Evolutionary conservation across 2,113 vertebrate genomes (phyloP).

Genomic region (Triplophysa rosa): DNA sequence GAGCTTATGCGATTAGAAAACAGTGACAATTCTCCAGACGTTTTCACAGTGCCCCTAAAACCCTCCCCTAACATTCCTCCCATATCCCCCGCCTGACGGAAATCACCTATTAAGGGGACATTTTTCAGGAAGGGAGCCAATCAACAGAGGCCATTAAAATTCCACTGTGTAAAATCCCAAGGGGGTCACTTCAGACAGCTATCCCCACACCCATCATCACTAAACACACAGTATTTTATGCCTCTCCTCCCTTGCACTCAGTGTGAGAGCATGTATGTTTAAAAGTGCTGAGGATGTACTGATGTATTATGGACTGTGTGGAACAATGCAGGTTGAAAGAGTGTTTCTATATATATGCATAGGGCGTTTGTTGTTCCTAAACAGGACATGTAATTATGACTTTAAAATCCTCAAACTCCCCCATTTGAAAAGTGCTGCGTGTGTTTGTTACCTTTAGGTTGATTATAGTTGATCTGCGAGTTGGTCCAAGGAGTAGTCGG

Average conservation of each 20-base stretch:
- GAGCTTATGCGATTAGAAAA: neutral
- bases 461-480: conserved; percentile 41
- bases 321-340: neutral
- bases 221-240: conserved; percentile 14
- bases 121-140: conserved; percentile 55
- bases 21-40: neutral
- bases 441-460: conserved; percentile 53
- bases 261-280: neutral
- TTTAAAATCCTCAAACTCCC: neutral
- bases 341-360: neutral
- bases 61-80: conserved; percentile 26
- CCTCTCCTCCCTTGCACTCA: neutral
- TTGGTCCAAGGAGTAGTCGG: conserved; percentile 60
- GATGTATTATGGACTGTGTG: conserved; percentile 29
- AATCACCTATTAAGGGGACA: conserved; percentile 54
- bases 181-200: conserved; percentile 9
- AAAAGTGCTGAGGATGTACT: conserved; percentile 22
- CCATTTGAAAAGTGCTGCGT: neutral
- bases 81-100: conserved; percentile 27
- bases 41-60: conserved; percentile 23
- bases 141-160: conserved; percentile 57
- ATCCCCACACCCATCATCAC: conserved; percentile 17
- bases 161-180: conserved; percentile 29
- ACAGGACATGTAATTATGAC: conserved; percentile 7
- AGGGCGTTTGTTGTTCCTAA: neutral